Evolutionary conservation across 37 sponge, comb jelly and placozoan genomes (phyloP).

Genomic region (Trichoplax adhaerens): DNA sequence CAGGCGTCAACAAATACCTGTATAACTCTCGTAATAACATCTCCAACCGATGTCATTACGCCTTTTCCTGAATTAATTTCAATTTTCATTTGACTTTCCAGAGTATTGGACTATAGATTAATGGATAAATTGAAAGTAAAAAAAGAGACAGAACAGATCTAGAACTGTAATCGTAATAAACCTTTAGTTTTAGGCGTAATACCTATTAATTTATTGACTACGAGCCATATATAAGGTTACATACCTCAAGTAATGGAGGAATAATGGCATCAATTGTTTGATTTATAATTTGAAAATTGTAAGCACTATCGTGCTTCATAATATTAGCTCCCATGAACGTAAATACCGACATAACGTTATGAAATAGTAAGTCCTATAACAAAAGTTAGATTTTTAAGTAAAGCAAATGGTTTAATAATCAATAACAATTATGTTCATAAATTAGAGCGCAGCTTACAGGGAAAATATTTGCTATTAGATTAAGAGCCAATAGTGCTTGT

Average conservation of each 20-base stretch:
- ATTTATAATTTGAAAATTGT: conserved; percentile 69
- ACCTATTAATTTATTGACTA: background rate
- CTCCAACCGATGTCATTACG: background rate
- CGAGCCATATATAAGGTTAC: background rate
- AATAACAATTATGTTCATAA: background rate
- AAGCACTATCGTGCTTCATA: conserved; percentile 61
- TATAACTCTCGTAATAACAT: conserved; percentile 29
- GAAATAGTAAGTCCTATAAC: conserved; percentile 47
- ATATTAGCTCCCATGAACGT: conserved; percentile 91
- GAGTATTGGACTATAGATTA: background rate
- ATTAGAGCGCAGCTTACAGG: conserved; percentile 34
- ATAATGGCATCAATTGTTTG: conserved; percentile 63
- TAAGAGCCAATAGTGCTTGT: conserved; percentile 45
- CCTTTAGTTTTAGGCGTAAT: too few species aligned
- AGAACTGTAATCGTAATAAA: too few species aligned
- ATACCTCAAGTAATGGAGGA: conserved; percentile 55
- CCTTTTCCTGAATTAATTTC: background rate
- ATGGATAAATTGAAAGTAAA: too few species aligned
- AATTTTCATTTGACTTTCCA: background rate
- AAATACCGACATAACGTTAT: conserved; percentile 93
- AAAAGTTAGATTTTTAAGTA: background rate
- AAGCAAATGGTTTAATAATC: background rate
- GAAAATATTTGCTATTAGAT: conserved; percentile 35
- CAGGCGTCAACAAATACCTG: conserved; percentile 80
- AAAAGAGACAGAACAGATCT: too few species aligned